Evolutionary conservation across 2,797 vertebrate genomes (phyloP).

Genomic region (Spea hammondii): DNA sequence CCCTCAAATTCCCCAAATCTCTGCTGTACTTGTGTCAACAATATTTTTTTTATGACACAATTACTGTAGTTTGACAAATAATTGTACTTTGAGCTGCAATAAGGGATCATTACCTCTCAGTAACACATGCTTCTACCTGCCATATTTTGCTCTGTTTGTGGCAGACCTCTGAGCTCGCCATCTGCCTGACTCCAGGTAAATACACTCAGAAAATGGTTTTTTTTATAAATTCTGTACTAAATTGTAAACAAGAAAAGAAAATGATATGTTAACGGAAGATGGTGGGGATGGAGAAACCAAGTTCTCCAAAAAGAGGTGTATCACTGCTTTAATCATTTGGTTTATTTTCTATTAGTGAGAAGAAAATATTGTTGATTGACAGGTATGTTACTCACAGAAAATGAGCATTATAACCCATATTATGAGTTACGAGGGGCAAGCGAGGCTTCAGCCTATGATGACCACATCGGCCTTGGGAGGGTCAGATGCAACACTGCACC

Average conservation of each 20-base stretch:
- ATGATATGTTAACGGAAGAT: conserved; percentile 34
- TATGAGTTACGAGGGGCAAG: no score
- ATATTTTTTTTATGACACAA: conserved; percentile 20
- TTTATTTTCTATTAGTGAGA: neutral
- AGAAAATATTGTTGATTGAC: no score
- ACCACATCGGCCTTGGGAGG: no score
- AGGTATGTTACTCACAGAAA: no score
- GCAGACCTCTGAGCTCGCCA: conserved; percentile 26
- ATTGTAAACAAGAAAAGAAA: conserved; percentile 35
- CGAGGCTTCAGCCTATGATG: no score
- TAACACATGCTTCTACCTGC: conserved; percentile 42
- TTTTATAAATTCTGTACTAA: conserved; percentile 44
- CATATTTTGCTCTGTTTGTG: conserved; percentile 16
- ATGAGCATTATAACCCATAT: no score
- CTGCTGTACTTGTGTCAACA: neutral
- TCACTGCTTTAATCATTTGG: conserved; percentile 13
- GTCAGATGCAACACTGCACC: no score
- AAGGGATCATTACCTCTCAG: conserved; percentile 10
- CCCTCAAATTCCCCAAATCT: neutral
- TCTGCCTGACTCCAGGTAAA: conserved; percentile 36
- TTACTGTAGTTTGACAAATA: conserved; percentile 33
- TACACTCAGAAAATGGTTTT: neutral
- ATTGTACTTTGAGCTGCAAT: conserved; percentile 16
- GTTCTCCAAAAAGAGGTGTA: conserved; percentile 1
- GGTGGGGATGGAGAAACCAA: conserved; percentile 23